Base-by-base conservation (phyloP, 2,888 invertebrate species). In the Zygaena filipendulae region DNA sequence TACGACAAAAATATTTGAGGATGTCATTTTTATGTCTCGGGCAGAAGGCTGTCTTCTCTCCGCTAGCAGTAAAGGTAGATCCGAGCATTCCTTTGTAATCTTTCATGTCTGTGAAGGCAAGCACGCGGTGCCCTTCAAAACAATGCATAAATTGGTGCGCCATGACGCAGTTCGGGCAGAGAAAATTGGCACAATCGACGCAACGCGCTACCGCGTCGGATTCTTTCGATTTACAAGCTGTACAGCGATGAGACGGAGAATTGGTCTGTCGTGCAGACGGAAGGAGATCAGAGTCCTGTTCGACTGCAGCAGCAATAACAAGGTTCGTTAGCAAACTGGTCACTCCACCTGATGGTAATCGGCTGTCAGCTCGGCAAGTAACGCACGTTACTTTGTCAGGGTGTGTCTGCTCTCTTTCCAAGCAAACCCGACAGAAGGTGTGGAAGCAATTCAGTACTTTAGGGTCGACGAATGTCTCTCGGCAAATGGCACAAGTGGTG, bases 111-210 rank as follows among this genome's bases (percentile, higher is more conserved):
- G 68, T 66, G 49, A 91, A 81, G 37, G 88, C 84, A 47, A 91
- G 84, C 35, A 97, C 95, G 33, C 95, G 88, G 72, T 97, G 97
- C 39, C 95, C 96, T 67, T 96, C 95, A 71, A 98, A 98, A 69
- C 97, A 97, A 71, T 97, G 96, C 97, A 98, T 97, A 69, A 93
- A 96, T 79, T 97, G 95, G 77, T 98, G 98, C 39, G 97, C 97
- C 88, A 96, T 96, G 54, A 95, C 95, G 85, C 98, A 98, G 69
- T 96, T 95, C 34, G 92, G 89, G 80, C 98, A 98, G 47, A 99
- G 86, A 64, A 92, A 94, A 64, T 95, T 95, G 56, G 92, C 92
- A 75, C 98, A 99, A 70, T 97, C 97, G 56, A 94, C 91, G 74
- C 97, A 97, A 62, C 94, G 91, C 37, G 96, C 96, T 32, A 96